These are phyloP conservation scores for Creontiades dilutus DNA, from an alignment of 2,888 invertebrate genomes.

Conservation along the genomic window DNA sequence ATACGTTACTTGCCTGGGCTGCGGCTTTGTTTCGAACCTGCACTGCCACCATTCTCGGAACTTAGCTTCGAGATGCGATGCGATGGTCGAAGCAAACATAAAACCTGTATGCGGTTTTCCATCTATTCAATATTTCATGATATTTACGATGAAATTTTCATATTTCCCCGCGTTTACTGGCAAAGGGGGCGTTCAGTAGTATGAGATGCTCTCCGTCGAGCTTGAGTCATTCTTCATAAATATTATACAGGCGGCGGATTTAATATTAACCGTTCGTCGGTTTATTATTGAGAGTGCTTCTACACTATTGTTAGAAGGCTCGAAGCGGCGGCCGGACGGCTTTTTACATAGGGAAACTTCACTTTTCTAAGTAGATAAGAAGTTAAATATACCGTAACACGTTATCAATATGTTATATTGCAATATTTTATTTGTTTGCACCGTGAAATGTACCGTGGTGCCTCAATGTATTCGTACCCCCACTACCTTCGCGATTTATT, in stretches of 20 bases:
- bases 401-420: too few relatives aligned
- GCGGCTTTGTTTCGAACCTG: too few relatives aligned
- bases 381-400: too few relatives aligned
- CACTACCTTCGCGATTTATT: too few relatives aligned
- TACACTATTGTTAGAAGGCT: conserved; percentile 42
- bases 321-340: background rate
- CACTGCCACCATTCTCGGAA: background rate
- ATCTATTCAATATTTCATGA: conserved; percentile 48
- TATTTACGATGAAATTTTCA: conserved; percentile 55
- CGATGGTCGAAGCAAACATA: background rate
- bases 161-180: background rate
- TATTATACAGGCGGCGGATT: conserved; percentile 57
- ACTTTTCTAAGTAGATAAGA: background rate
- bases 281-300: conserved; percentile 55
- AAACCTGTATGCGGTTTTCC: conserved; percentile 31
- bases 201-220: background rate
- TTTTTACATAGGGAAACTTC: background rate
- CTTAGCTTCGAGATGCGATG: background rate
- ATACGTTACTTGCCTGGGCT: too few relatives aligned
- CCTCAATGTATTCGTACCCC: too few relatives aligned
- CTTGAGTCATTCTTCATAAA: conserved; percentile 67
- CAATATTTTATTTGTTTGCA: too few relatives aligned
- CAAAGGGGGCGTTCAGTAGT: too few relatives aligned
- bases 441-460: too few relatives aligned
- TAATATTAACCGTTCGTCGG: conserved; percentile 56